Evolutionary conservation across 2,113 vertebrate genomes (phyloP).

Genomic region (Ivindomyrus marchei): DNA sequence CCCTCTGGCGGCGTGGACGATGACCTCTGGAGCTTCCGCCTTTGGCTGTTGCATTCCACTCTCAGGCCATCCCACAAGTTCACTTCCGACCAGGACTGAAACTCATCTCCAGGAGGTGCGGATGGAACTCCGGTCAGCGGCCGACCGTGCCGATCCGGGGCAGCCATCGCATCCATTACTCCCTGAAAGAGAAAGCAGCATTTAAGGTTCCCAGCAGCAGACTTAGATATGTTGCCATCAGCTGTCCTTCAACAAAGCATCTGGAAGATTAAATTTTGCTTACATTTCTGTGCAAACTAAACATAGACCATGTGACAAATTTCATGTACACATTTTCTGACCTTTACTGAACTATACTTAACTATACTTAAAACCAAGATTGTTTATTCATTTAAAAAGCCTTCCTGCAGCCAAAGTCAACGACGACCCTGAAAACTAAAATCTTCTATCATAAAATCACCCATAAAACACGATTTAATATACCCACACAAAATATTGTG

Average conservation of each 20-base stretch:
- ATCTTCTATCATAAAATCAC: not conserved
- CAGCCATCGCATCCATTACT: conserved; percentile 4
- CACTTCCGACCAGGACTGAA: not conserved
- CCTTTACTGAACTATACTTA: not conserved
- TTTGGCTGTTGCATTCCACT: not conserved
- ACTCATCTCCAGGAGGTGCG: not conserved
- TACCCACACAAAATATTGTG: not conserved
- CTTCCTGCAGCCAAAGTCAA: not conserved
- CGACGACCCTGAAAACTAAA: not conserved
- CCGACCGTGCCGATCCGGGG: not conserved
- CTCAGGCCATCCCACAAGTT: not conserved
- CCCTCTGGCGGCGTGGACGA: not conserved
- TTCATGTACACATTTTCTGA: not conserved
- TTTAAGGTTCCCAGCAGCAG: not conserved
- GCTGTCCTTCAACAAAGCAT: not conserved
- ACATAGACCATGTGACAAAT: not conserved
- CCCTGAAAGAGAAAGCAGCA: conserved; percentile 11
- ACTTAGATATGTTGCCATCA: not conserved
- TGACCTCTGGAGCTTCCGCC: not conserved
- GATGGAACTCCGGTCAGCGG: not conserved
- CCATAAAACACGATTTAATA: not conserved
- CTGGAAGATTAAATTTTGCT: not conserved
- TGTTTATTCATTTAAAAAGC: not conserved
- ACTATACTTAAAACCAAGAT: not conserved
- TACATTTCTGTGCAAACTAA: not conserved